Conservation (phyloP, 2,888 invertebrate species). For the Cosmia trapezina region DNA sequence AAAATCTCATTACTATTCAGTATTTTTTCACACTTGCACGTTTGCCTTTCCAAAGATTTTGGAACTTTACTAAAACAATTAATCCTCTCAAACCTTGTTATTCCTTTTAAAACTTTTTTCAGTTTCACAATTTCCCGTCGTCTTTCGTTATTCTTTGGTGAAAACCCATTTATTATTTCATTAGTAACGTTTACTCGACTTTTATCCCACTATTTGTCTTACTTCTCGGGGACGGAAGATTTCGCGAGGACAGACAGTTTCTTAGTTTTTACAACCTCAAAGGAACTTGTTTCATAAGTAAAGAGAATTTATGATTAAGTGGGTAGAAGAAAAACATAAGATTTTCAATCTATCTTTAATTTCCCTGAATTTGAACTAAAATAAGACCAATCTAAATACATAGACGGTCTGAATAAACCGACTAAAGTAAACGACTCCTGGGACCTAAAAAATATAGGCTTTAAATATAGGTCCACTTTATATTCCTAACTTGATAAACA, state of each 20-base stretch:
- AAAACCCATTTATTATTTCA: slow-evolving; percentile 76
- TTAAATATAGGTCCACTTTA: not conserved
- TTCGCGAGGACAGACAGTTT: slow-evolving; percentile 33
- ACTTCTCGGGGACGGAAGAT: slow-evolving; percentile 62
- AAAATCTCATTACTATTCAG: slow-evolving; percentile 1
- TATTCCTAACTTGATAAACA: slow-evolving; percentile 17
- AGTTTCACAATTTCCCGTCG: slow-evolving; percentile 33
- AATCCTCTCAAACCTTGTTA: slow-evolving; percentile 31
- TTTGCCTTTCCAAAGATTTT: slow-evolving; percentile 1
- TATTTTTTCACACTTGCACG: not conserved
- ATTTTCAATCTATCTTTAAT: not conserved
- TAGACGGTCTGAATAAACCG: not conserved
- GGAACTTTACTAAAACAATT: slow-evolving; percentile 27
- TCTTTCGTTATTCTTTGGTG: slow-evolving; percentile 61
- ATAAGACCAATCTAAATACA: not conserved
- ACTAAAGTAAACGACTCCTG: not conserved
- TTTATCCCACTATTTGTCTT: slow-evolving; percentile 74
- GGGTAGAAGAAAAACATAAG: not conserved
- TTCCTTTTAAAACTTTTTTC: slow-evolving; percentile 25
- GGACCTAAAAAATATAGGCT: slow-evolving; percentile 2
- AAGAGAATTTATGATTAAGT: not conserved
- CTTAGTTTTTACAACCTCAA: slow-evolving; percentile 39
- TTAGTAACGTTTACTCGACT: slow-evolving; percentile 72
- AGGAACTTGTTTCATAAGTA: slow-evolving; percentile 11
- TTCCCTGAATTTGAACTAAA: slow-evolving; percentile 17